These are phyloP conservation scores for Mico argentatus DNA, from an alignment of 2,797 vertebrate species.

Conservation along the genomic window DNA sequence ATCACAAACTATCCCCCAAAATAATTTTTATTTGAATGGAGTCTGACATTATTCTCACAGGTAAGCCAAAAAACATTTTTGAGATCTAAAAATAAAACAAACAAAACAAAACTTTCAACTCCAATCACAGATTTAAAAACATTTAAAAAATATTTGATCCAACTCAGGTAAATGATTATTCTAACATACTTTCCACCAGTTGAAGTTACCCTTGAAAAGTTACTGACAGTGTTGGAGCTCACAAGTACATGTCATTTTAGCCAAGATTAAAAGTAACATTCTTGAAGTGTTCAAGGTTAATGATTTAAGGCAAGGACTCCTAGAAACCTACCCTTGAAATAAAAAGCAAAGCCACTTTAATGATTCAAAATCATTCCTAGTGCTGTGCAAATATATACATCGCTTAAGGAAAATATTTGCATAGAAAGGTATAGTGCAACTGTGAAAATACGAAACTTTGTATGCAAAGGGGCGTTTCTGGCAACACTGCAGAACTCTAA, in stretches of 20 bases:
- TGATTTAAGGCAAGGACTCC: not conserved
- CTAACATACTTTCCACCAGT: not conserved
- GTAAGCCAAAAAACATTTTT: not conserved
- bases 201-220: not conserved
- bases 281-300: conserved; percentile 37
- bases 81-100: conserved; percentile 26
- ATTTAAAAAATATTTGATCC: not conserved
- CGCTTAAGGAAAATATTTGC: not conserved
- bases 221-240: not conserved
- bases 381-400: not conserved
- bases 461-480: not conserved
- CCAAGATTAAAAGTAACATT: conserved; percentile 45
- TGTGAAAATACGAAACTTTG: not conserved
- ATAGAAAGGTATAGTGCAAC: not conserved
- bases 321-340: not conserved
- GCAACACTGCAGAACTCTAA: conserved; percentile 4
- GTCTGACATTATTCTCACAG: conserved; percentile 16
- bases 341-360: not conserved
- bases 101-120: not conserved
- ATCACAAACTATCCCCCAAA: not conserved
- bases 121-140: not conserved
- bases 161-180: not conserved
- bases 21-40: not conserved
- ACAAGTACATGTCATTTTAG: not conserved
- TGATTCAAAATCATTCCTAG: not conserved